Evolutionary conservation across 2,797 vertebrate genomes (phyloP).

Genomic region (Takifugu ocellatus): DNA sequence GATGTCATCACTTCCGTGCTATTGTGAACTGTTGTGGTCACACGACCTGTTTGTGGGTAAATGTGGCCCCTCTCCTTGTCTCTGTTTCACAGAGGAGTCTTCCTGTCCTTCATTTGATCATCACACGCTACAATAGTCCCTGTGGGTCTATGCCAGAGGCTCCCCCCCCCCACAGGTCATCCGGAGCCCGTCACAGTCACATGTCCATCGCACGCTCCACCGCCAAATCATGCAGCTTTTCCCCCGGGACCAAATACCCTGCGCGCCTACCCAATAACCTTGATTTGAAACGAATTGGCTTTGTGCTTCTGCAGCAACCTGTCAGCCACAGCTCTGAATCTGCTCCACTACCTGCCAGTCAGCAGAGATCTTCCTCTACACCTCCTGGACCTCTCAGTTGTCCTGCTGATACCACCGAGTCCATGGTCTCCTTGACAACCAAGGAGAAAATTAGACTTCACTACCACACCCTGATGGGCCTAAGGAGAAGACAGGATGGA

Average conservation of each 20-base stretch:
- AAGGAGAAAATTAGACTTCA: conserved; percentile 44
- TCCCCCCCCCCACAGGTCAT: conserved; percentile 3
- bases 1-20: not conserved
- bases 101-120: conserved; percentile 53
- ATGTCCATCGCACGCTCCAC: conserved; percentile 24
- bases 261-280: conserved; percentile 59
- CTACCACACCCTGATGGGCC: conserved; percentile 38
- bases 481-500: conserved; percentile 29
- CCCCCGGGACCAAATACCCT: conserved; percentile 60
- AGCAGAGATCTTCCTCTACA: not conserved
- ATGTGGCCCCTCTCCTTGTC: not conserved
- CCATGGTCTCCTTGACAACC: conserved; percentile 13
- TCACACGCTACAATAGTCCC: conserved; percentile 35
- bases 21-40: not conserved
- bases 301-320: conserved; percentile 29
- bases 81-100: conserved; percentile 66
- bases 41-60: not conserved
- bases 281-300: conserved; percentile 53
- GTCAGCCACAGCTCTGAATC: not conserved
- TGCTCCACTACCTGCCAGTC: not conserved
- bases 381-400: not conserved
- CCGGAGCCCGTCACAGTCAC: conserved; percentile 31
- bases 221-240: conserved; percentile 38
- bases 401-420: conserved; percentile 14
- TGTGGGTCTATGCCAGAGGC: conserved; percentile 3